phyloP scores from a whole-genome alignment of 2,113 vertebrate species.

The Hydrolagus affinis region DNA sequence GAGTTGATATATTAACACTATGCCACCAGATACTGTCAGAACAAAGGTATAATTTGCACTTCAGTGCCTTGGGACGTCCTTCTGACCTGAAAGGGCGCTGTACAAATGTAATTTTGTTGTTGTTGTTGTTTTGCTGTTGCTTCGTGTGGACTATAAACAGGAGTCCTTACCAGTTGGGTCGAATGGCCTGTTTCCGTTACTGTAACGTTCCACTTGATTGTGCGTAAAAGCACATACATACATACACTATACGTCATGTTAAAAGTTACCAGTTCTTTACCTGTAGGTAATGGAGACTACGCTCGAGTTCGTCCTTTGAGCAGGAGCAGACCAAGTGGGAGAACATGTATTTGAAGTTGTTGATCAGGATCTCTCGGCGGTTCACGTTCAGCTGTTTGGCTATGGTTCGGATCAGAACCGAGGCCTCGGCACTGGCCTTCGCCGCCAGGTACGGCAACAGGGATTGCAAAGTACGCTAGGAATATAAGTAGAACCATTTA shows the following conservation, averaged over 20 bases:
- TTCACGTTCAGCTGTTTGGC: constrained; percentile 89
- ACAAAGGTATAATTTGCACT: too few relatives aligned
- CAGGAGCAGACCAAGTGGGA: constrained; percentile 95
- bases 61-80: too few relatives aligned
- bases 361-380: constrained; percentile 89
- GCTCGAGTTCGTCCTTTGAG: constrained; percentile 87
- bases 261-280: constrained; percentile 49
- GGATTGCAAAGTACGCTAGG: constrained; percentile 81
- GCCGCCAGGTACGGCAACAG: constrained; percentile 89
- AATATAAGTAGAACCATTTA: neutral
- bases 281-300: constrained; percentile 89
- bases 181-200: too few relatives aligned
- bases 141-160: too few relatives aligned
- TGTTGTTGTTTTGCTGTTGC: too few relatives aligned
- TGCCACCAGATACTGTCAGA: neutral
- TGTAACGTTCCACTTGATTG: too few relatives aligned
- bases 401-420: constrained; percentile 81
- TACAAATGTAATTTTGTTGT: too few relatives aligned
- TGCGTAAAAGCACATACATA: too few relatives aligned
- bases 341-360: constrained; percentile 98
- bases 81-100: too few relatives aligned
- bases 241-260: too few relatives aligned
- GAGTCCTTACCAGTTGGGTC: too few relatives aligned
- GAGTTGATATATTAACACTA: too few relatives aligned
- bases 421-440: constrained; percentile 84